Evolutionary conservation across 2,797 vertebrate genomes (phyloP), one percentile per base, ranked within the genome.

Genomic region (Zalophus californianus): DNA sequence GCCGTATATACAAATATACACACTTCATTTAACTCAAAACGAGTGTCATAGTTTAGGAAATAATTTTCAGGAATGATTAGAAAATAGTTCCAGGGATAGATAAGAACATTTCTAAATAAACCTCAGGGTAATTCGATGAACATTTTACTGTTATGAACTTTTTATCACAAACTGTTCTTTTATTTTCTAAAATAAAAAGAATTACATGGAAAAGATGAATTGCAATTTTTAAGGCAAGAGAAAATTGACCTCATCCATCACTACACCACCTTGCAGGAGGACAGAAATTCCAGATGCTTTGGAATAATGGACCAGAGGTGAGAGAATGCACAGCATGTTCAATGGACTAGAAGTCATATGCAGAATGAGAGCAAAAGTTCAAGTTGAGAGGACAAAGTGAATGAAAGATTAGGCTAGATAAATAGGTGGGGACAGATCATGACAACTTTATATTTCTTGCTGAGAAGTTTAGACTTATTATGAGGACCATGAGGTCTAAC

Each of bases 71-170:
- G 38, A 77, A 90, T 83, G 32, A 78, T 86, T 91, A 95, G 66
- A 78, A 96, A 91, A 91, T 96, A 75, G 32, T 91, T 8, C 25
- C 27, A 52, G 60, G 27, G 21, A 86, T 93, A n/a, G 35, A 50
- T 50, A 83, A 94, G 54, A 95, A 66, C 41, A 84, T 64, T n/a
- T 89, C 27, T 94, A 88, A 97, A 70, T 94, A 96, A 96, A 86
- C 16, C 6, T 85, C 29, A 70, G 27, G 60, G 44, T 79, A 90
- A 93, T 86, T 85, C 5, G 11, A 38, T 90, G 66, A 85, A n/a
- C 12, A 75, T 87, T 96, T 90, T 94, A 56, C 25, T 75, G 16
- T 66, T 64, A 38, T 87, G 84, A 92, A 85, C 23, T 90, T 90
- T 95, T 97, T 90, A 44, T 83, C 75, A 84, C 6, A 86, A 94